These are phyloP conservation scores for Drosophila watanabei DNA, from an alignment of 1,140 invertebrate genomes.

Conservation along the genomic window DNA sequence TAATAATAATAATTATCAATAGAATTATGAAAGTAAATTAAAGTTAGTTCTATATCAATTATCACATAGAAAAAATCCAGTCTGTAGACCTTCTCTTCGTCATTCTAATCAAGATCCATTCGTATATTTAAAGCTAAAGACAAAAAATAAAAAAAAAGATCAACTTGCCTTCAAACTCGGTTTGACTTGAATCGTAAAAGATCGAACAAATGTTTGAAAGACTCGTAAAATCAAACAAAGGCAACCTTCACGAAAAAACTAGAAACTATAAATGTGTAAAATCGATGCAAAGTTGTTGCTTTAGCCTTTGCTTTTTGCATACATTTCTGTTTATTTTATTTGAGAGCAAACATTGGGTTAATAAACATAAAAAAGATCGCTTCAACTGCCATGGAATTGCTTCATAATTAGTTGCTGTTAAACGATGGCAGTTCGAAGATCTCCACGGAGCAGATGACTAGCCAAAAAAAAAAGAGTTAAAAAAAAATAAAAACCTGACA, in stretches of 20 bases:
- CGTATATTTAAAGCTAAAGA: neutral
- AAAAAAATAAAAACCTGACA: slow-evolving; percentile 35
- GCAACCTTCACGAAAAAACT: slow-evolving; percentile 54
- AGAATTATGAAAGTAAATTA: neutral
- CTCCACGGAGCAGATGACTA: slow-evolving; percentile 43
- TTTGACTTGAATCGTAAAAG: slow-evolving; percentile 26
- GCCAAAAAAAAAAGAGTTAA: slow-evolving; percentile 28
- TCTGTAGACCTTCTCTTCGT: neutral
- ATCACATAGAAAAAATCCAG: neutral
- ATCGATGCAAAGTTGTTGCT: slow-evolving; percentile 41
- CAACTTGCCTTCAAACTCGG: slow-evolving; percentile 9
- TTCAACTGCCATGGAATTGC: slow-evolving; percentile 53
- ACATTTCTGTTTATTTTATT: slow-evolving; percentile 64
- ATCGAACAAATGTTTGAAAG: slow-evolving; percentile 35
- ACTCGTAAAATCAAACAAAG: slow-evolving; percentile 40
- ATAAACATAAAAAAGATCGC: slow-evolving; percentile 36
- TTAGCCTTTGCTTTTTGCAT: slow-evolving; percentile 32
- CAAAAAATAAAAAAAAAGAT: neutral
- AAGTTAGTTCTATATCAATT: neutral
- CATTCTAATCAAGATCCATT: slow-evolving; percentile 33
- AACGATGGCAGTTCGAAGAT: slow-evolving; percentile 52
- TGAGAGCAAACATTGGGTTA: slow-evolving; percentile 64
- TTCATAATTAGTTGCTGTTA: slow-evolving; percentile 73
- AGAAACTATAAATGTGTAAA: slow-evolving; percentile 45
- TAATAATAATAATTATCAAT: neutral